phyloP scores from a whole-genome alignment of 2,888 invertebrate species.

The Brenthis daphne region DNA sequence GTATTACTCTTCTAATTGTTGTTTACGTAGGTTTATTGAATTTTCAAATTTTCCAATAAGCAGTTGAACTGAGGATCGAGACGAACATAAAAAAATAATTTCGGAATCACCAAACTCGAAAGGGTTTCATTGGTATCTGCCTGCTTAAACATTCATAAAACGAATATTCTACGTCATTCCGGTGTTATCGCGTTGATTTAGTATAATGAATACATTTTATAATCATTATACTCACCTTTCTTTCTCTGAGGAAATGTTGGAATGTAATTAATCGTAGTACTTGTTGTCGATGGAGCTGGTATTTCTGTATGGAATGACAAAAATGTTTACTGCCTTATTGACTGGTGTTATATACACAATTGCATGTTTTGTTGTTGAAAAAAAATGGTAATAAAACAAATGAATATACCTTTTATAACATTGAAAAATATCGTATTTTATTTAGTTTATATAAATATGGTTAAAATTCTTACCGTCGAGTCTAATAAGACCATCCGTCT shows the following conservation, averaged over 20 bases:
- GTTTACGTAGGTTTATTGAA: constrained; percentile 61
- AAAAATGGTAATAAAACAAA: background rate
- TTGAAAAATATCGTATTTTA: background rate
- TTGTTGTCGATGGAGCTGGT: constrained; percentile 90
- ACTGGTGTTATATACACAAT: no score
- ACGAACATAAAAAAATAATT: constrained; percentile 63
- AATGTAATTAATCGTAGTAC: constrained; percentile 79
- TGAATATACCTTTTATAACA: background rate
- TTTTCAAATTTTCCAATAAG: constrained; percentile 52
- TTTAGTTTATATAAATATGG: background rate
- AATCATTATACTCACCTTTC: constrained; percentile 78
- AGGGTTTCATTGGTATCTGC: constrained; percentile 51
- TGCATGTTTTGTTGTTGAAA: background rate
- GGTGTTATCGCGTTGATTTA: constrained; percentile 28
- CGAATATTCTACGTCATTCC: constrained; percentile 24
- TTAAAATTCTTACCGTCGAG: constrained; percentile 86
- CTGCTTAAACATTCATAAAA: constrained; percentile 34
- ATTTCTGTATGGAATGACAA: constrained; percentile 84
- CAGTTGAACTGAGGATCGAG: constrained; percentile 45
- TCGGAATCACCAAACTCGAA: constrained; percentile 49
- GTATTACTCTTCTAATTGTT: constrained; percentile 61
- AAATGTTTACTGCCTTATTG: background rate
- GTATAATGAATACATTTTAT: constrained; percentile 27
- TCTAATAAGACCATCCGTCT: constrained; percentile 94
- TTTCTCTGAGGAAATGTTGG: constrained; percentile 83